phyloP scores from a whole-genome alignment of 2,888 invertebrate genomes.

The Exocentrus adspersus region DNA sequence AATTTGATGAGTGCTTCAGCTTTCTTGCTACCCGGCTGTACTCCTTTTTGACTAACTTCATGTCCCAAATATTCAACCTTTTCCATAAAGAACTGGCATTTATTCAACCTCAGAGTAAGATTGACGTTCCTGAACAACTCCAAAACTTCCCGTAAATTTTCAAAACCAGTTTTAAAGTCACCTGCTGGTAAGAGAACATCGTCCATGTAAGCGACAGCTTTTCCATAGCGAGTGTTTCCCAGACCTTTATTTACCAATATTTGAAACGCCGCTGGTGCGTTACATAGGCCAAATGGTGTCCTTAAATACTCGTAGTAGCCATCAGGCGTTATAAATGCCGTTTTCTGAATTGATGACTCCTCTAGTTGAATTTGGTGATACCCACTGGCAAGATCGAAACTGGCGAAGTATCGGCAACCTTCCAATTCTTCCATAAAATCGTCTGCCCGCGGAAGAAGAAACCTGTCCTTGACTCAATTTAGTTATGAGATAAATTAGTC shows the following conservation, averaged over 20 bases:
- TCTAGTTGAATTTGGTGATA: background rate
- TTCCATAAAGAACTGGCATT: conserved; percentile 30
- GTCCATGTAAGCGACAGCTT: background rate
- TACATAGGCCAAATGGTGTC: background rate
- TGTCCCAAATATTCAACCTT: conserved; percentile 33
- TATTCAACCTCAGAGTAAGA: background rate
- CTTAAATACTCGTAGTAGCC: background rate
- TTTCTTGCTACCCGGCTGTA: conserved; percentile 30
- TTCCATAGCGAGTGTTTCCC: background rate
- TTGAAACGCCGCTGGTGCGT: conserved; percentile 1
- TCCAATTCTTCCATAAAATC: background rate
- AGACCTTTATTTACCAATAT: background rate
- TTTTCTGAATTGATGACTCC: background rate
- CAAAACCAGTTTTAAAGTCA: background rate
- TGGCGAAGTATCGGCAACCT: background rate
- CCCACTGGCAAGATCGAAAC: background rate
- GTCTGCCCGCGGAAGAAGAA: background rate
- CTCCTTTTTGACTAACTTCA: conserved; percentile 26
- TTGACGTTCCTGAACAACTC: background rate
- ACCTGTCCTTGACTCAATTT: conserved; percentile 10
- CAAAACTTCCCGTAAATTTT: background rate
- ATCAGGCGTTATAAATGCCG: background rate
- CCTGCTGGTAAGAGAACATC: background rate
- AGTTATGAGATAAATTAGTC: conserved; percentile 2
- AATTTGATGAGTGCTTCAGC: conserved; percentile 47